Evolutionary conservation across 2,797 vertebrate genomes (phyloP), one percentile per base, ranked within the genome.

Genomic region (Odontamblyopus rebecca): DNA sequence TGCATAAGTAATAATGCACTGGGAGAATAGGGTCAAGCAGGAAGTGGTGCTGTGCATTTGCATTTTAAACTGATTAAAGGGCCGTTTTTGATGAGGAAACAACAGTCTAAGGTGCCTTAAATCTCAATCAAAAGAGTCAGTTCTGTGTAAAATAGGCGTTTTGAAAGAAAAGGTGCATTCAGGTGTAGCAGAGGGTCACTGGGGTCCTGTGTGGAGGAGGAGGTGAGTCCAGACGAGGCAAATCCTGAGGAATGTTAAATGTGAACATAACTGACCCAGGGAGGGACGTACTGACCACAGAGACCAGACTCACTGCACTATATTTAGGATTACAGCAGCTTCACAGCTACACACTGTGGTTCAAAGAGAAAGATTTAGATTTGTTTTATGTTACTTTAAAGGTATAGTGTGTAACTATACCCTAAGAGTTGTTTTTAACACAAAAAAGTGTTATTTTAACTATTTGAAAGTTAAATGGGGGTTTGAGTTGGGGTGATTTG

Each of bases 171-270:
- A 71, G 23, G 12, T 27, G 23, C 56, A 2, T 1, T 27, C 26
- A 73, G 72, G 78, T 73, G 77, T 15, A 29, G 54, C 18, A 18
- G 50, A 54, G 54, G n/a, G 56, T 2, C 19, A 5, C 48, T 62
- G 63, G 70, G 76, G 19, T 71, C 68, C 69, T 71, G 69, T 61
- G 35, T 12, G 54, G 62, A 29, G 23, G 77, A 19, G 48, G 53
- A 26, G 60, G 60, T 35, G 60, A 61, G 5, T 11, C 38, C 78
- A 86, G 89, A 89, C 83, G 67, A 86, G 79, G 88, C 83, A 87
- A 86, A 91, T 81, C 78, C 78, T 54, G 68, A 85, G 86, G 87
- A 91, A 90, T 90, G 88, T 75, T 68, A 85, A 84, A 75, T 32
- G 67, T 72, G 61, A 74, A 69, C 80, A 76, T 77, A 72, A 64